Evolutionary conservation across 2,797 vertebrate genomes (phyloP), one percentile per base, ranked within the genome.

Genomic region (Megalops cyprinoides): DNA sequence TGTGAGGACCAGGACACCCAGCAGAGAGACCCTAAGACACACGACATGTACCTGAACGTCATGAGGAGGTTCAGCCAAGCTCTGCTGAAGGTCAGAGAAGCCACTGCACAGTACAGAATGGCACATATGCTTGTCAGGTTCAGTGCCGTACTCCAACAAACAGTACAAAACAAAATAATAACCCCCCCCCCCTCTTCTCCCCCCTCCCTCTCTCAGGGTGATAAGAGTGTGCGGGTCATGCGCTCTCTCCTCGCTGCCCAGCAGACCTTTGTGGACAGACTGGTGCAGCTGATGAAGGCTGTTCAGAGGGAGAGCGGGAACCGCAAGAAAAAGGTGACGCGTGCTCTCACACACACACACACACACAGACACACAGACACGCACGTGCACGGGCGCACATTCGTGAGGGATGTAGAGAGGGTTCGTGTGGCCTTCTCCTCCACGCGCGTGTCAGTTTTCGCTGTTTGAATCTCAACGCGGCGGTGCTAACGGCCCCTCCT

Each of bases 31-130:
- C 97, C 97, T 0, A 99, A 97, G 91, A 99, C 97, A 18, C 96
- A 98, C 0, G 97, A 99, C 85, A 99, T 99, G 98, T 99, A 99
- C 90, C 92, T 99, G 84, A 99, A 98, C 0, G 97, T 99, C 28
- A 99, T 99, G 97, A 95, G 96, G 87, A 92, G 97, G 83, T 99
- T 99, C 91, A 99, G 98, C 87, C 98, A 99, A 85, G 98, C 98
- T 51, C 88, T 99, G 78, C 90, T 99, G 7, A 99, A 99, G 97
- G 98, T 98, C 60, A 44, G 69, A 69, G 39, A 42, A 9, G 37
- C 37, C n/a, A 23, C 12, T 7, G 39, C 28, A 14, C 56, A 15
- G 31, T 31, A 20, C 79, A 74, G 67, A 39, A 79, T n/a, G n/a
- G n/a, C n/a, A n/a, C n/a, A n/a, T n/a, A n/a, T n/a, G n/a, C n/a